Evolutionary conservation across 2,797 vertebrate genomes (phyloP), one percentile per base, ranked within the genome.

Genomic region (Lacerta agilis): DNA sequence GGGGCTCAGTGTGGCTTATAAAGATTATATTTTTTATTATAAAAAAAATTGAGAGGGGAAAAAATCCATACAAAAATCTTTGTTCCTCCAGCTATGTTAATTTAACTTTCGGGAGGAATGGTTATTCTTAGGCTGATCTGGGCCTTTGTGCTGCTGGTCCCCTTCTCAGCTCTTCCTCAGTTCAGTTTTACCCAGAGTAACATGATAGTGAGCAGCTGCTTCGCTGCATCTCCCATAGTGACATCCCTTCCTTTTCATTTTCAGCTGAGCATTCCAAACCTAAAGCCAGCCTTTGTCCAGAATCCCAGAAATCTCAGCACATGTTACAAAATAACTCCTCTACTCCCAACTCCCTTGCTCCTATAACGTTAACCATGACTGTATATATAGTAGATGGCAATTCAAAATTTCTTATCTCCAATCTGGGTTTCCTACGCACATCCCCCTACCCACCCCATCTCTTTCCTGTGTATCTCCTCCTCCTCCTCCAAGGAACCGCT

Each of bases 181-280:
- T 76, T 92, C 89, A 43, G 27, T 90, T 94, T 93, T 84, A 89
- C 85, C 38, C 86, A 49, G 88, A 89, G 92, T 92, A 88, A 88
- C 91, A 92, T 55, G 89, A 93, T 84, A 86, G 85, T 61, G 89
- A 83, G 90, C 96, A 96, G 96, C 95, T 96, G 95, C 86, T 93
- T 81, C 55, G 29, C 79, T 89, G 77, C 76, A 88, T 96, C 94
- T 93, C 73, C 82, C 18, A 79, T 86, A 94, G 94, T 94, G 94
- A 92, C 88, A 94, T 92, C 90, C 85, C 20, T 91, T 87, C 91
- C 88, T 89, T 94, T 94, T 93, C 88, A 86, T 88, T 96, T 92
- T 89, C 87, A 76, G 73, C 18, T 10, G 58, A 87, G 86, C 88
- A 91, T 91, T 91, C 90, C 79, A 86, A 91, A 94, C 91, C 78